phyloP scores from a whole-genome alignment of 2,888 invertebrate species.

The Eretmocerus hayati region DNA sequence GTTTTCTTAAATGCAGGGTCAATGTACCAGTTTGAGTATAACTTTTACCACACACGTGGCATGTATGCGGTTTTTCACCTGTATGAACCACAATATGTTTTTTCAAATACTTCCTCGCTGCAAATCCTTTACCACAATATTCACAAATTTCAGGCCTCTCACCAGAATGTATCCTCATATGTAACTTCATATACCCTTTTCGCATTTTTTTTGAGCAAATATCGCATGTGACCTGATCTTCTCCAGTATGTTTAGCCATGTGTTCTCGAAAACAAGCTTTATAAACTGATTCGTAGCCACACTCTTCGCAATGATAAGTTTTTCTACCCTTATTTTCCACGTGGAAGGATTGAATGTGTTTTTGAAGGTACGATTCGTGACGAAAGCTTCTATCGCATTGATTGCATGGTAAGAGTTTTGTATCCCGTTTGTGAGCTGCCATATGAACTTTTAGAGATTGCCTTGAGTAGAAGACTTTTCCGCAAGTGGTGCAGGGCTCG shows the following conservation, averaged over 20 bases:
- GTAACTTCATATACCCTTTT: conserved; percentile 34
- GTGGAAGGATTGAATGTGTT: conserved; percentile 42
- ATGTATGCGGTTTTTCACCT: conserved; percentile 35
- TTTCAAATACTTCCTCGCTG: conserved; percentile 31
- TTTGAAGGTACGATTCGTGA: conserved; percentile 49
- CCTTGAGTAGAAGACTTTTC: conserved; percentile 41
- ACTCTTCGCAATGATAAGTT: conserved; percentile 50
- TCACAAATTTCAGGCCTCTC: conserved; percentile 38
- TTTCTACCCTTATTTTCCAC: conserved; percentile 43
- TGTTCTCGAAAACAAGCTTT: conserved; percentile 45
- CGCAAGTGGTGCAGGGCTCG: conserved; percentile 40
- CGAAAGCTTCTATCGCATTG: conserved; percentile 48
- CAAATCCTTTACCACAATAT: conserved; percentile 35
- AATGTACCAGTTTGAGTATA: conserved; percentile 41
- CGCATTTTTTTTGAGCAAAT: conserved; percentile 43
- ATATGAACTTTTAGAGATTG: conserved; percentile 38
- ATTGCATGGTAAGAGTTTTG: conserved; percentile 29
- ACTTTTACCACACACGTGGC: conserved; percentile 38
- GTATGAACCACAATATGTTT: conserved; percentile 36
- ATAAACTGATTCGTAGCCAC: conserved; percentile 45
- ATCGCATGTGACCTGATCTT: conserved; percentile 41
- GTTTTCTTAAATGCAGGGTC: conserved; percentile 35
- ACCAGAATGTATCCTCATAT: conserved; percentile 34
- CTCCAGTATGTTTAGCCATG: conserved; percentile 43
- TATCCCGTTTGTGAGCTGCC: conserved; percentile 32